Evolutionary conservation across 2,797 vertebrate genomes (phyloP), one percentile per base, ranked within the genome.

Genomic region (Thunnus albacares): DNA sequence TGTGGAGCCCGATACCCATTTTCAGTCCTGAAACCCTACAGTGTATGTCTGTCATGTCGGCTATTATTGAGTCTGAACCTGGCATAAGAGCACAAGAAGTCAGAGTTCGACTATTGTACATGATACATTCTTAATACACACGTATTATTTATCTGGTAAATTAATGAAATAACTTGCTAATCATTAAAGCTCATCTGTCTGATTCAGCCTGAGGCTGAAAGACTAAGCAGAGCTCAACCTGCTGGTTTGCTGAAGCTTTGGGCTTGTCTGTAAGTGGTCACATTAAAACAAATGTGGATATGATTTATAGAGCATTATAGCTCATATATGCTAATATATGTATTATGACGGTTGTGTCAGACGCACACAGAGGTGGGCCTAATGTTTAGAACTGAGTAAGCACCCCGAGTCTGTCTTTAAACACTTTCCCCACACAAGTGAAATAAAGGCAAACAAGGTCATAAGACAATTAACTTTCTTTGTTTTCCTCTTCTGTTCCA

Each of bases 381-480:
- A 11, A 22, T 22, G 63, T 77, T 70, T 24, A 33, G 13, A 74
- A 71, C 5, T n/a, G 43, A 81, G 61, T 53, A 33, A 77, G 52
- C 22, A 59, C 56, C 1, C 14, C 1, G 43, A 62, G 26, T 81
- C 64, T 10, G 9, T 52, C 65, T 76, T 80, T 51, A 80, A 83
- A 71, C 67, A 55, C 64, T 41, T 79, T 65, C 43, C 79, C 68
- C 33, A 53, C n/a, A 64, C 51, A 55, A 84, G 78, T 81, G 72
- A 87, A 75, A 71, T 77, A 83, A 90, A 89, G 79, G 59, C 82
- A 88, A 91, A 89, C 90, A 93, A 92, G 89, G 91, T 92, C 88
- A 83, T 51, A 45, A 63, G 57, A 87, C 84, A 89, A 86, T 90
- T 88, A 89, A 84, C 82, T 90, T 78, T 81, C 83, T 90, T 90